Conservation (phyloP, 1,140 invertebrate genomes). For the Drosophila rhopaloa region DNA sequence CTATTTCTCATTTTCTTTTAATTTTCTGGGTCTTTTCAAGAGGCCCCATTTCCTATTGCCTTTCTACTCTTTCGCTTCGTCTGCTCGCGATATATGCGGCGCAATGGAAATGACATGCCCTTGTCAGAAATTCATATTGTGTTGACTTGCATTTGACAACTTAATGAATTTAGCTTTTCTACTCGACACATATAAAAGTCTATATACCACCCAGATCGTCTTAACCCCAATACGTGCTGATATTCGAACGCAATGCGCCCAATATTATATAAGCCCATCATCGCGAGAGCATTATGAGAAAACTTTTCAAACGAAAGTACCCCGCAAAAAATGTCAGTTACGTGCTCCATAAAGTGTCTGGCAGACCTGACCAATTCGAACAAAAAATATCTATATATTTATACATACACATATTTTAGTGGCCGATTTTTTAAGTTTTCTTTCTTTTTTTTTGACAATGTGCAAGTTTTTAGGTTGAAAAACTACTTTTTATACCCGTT, state of each 20-base stretch:
- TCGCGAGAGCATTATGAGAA: slow-evolving; percentile 63
- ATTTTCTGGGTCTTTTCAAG: slow-evolving; percentile 12
- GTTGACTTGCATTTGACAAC: slow-evolving; percentile 84
- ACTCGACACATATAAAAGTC: slow-evolving; percentile 53
- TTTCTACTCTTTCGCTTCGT: slow-evolving; percentile 2
- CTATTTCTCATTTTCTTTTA: slow-evolving; percentile 28
- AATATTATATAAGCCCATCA: slow-evolving; percentile 38
- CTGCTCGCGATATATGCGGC: slow-evolving; percentile 13
- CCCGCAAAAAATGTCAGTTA: slow-evolving; percentile 54
- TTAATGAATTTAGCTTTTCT: slow-evolving; percentile 74
- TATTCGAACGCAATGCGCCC: slow-evolving; percentile 28
- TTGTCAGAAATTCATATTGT: slow-evolving; percentile 70
- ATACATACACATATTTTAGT: slow-evolving; percentile 43
- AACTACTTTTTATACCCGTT: slow-evolving; percentile 67
- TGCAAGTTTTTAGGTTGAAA: slow-evolving; percentile 42
- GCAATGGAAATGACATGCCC: slow-evolving; percentile 64
- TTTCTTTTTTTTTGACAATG: slow-evolving; percentile 59
- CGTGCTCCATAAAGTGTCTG: slow-evolving; percentile 73
- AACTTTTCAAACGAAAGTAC: slow-evolving; percentile 54
- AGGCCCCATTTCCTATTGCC: slow-evolving; percentile 12
- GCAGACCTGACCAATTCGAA: slow-evolving; percentile 45
- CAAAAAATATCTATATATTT: background rate
- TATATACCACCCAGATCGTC: slow-evolving; percentile 28
- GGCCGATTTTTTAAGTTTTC: slow-evolving; percentile 6
- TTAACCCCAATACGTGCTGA: slow-evolving; percentile 66